Evolutionary conservation across 2,888 invertebrate species (phyloP).

Genomic region (Tricholauxania praeusta): DNA sequence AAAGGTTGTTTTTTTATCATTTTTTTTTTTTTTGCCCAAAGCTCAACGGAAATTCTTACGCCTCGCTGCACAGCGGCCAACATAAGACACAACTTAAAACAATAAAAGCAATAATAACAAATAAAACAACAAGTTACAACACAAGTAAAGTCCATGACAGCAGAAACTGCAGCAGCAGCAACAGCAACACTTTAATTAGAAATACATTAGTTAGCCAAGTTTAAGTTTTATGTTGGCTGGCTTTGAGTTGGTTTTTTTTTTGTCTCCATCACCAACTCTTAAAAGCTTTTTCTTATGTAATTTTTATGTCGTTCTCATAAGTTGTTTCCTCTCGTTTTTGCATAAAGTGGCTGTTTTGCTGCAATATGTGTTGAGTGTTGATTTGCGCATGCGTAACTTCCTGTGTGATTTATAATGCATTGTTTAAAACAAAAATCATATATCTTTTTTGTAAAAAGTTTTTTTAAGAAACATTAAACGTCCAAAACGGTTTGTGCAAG

Average conservation of each 20-base stretch:
- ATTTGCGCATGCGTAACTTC: slow-evolving; percentile 23
- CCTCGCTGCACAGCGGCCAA: slow-evolving; percentile 53
- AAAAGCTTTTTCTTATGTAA: slow-evolving; percentile 1
- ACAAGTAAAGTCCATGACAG: background rate
- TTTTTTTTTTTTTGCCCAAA: background rate
- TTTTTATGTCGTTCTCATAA: slow-evolving; percentile 11
- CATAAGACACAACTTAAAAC: slow-evolving; percentile 10
- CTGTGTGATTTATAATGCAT: background rate
- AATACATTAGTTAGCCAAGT: slow-evolving; percentile 37
- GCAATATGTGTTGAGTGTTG: background rate
- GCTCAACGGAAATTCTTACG: slow-evolving; percentile 58
- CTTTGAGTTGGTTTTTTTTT: background rate
- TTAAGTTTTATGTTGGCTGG: background rate
- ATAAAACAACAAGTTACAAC: background rate
- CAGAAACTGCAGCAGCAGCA: slow-evolving; percentile 2
- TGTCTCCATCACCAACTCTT: no score
- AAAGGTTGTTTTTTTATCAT: background rate
- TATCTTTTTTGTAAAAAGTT: no score
- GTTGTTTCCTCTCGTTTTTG: background rate
- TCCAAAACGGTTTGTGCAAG: no score
- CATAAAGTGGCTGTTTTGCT: no score
- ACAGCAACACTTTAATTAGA: slow-evolving; percentile 33
- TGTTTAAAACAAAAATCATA: no score
- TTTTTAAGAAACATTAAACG: no score
- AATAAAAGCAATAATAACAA: slow-evolving; percentile 2